Conservation (phyloP, 1,140 invertebrate genomes). For the Drosophila gunungcola region DNA sequence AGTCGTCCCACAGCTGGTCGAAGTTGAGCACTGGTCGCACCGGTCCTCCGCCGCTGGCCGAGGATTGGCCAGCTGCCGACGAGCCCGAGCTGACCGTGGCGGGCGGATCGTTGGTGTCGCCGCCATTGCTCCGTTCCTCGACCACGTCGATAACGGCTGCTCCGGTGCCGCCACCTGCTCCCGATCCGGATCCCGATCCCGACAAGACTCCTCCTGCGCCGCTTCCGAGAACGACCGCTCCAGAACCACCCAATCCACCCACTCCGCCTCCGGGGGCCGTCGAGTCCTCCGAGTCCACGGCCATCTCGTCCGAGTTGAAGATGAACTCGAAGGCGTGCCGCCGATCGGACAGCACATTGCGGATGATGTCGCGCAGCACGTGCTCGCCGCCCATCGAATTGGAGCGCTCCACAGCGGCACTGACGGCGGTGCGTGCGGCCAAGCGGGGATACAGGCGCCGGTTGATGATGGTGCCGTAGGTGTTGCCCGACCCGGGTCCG, state of each 20-base stretch:
- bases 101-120: constrained; percentile 14
- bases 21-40: constrained; percentile 72
- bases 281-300: constrained; percentile 67
- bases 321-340: constrained; percentile 78
- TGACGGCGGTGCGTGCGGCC: constrained; percentile 45
- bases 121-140: constrained; percentile 83
- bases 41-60: not conserved
- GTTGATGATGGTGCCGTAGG: constrained; percentile 65
- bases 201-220: not conserved
- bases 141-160: constrained; percentile 85
- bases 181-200: constrained; percentile 7
- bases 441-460: constrained; percentile 69
- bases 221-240: not conserved
- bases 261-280: not conserved
- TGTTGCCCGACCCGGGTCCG: constrained; percentile 37
- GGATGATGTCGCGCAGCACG: constrained; percentile 72
- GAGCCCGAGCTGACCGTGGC: constrained; percentile 61
- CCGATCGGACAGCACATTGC: constrained; percentile 75
- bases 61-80: not conserved
- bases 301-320: constrained; percentile 77
- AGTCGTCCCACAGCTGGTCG: constrained; percentile 78
- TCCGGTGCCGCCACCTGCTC: constrained; percentile 12
- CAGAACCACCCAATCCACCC: constrained; percentile 4
- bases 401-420: constrained; percentile 45
- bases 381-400: constrained; percentile 68